Evolutionary conservation across 1,140 invertebrate genomes (phyloP), one percentile per base, ranked within the genome.

Genomic region (Aricia agestis): DNA sequence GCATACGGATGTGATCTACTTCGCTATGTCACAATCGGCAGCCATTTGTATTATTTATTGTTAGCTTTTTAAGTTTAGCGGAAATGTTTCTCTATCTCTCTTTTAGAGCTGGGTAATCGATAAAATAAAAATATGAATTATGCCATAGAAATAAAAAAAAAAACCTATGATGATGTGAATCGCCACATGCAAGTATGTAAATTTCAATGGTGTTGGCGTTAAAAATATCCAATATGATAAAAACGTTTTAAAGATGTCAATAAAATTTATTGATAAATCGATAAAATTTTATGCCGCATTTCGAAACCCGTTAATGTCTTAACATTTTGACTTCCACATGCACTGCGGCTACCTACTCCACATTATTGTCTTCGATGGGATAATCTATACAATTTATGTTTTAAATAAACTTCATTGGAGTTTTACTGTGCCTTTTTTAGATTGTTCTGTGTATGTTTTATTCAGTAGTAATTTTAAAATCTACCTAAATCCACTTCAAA

Each of bases 271-370:
- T 52, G 11, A 52, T 52, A 52, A 63, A 18, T 63, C 17, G 59
- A 31, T 63, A 63, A 63, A 63, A 63, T 63, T 63, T 63, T 63
- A 63, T 19, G 19, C 18, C 59, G 11, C 59, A 63, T 63, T 63
- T 63, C 59, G 59, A 63, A 25, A 19, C 59, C 2, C 18, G 18
- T 63, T 63, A 63, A 63, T 25, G 59, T 63, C 59, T 11, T 13
- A 63, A n/a, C 59, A 25, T 25, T 11, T 63, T 18, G 19, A 19
- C 17, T 63, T 59, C 58, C 58, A 59, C n/a, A n/a, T 59, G 58
- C 59, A 63, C 59, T 2, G 19, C 59, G 18, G 19, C 59, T 25
- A 25, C 58, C 59, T 18, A 19, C 59, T 63, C 19, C 18, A 19
- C 6, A 63, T 19, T 63, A 25, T 63, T 63, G 18, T 63, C 18